Evolutionary conservation across 2,888 invertebrate species (phyloP).

Genomic region (Morinoia aosen): DNA sequence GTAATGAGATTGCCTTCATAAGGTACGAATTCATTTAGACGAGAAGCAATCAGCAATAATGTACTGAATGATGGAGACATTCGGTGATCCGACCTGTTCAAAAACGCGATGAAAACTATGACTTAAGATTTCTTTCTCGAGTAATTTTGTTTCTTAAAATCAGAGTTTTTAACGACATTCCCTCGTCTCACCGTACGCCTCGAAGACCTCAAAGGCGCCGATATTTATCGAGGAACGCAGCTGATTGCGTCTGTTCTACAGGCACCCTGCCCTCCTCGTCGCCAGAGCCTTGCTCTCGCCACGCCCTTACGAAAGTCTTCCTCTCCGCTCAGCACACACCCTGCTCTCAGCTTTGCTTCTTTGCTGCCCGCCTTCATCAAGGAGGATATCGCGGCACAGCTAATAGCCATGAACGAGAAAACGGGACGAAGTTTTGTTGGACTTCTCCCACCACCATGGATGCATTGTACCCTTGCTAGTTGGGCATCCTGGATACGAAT

Average conservation of each 20-base stretch:
- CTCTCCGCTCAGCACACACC: not conserved
- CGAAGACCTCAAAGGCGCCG: not conserved
- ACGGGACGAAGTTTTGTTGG: not conserved
- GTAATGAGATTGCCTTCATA: not conserved
- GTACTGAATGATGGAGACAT: not conserved
- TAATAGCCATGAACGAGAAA: not conserved
- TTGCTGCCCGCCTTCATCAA: not conserved
- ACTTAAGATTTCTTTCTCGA: not conserved
- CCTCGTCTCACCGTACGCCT: not conserved
- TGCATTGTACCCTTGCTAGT: not conserved
- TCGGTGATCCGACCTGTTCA: not conserved
- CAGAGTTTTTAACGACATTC: not conserved
- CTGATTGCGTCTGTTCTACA: not conserved
- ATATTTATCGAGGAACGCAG: not conserved
- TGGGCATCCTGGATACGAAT: no score
- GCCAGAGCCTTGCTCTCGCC: not conserved
- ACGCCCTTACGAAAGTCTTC: not conserved
- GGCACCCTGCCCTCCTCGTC: not conserved
- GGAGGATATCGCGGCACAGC: not conserved
- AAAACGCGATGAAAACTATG: not conserved
- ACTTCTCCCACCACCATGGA: not conserved
- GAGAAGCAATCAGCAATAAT: not conserved
- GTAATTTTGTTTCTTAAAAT: not conserved
- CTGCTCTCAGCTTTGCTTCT: not conserved
- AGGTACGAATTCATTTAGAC: not conserved